These are phyloP conservation scores for Porphyrio hochstetteri DNA, from an alignment of 2,113 vertebrate species.

Conservation along the genomic window DNA sequence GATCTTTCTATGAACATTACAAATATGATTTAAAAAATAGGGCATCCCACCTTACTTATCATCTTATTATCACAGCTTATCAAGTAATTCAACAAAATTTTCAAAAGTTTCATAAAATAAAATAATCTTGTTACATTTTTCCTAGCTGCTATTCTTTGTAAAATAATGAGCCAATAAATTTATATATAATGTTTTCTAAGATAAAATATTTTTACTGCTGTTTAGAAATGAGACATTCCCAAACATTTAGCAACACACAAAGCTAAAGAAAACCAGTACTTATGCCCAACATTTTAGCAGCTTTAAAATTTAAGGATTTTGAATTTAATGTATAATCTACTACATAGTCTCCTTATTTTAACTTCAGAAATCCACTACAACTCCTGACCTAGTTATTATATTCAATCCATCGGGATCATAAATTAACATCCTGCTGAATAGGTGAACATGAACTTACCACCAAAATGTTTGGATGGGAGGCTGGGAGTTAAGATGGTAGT, in stretches of 20 bases:
- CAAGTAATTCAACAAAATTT: neutral
- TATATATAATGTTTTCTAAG: neutral
- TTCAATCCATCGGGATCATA: neutral
- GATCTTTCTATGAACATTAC: neutral
- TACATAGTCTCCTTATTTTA: neutral
- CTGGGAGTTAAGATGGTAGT: neutral
- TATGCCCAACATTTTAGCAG: neutral
- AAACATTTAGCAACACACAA: neutral
- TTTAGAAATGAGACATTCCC: neutral
- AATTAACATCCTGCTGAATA: neutral
- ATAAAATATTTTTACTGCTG: neutral
- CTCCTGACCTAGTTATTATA: neutral
- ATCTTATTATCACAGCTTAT: neutral
- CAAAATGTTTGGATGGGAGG: neutral
- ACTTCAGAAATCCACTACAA: neutral
- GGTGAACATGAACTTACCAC: neutral
- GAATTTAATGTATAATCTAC: neutral
- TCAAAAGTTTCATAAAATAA: neutral
- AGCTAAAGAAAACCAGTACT: neutral
- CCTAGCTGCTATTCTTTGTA: neutral
- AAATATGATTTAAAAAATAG: neutral
- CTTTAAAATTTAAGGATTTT: neutral
- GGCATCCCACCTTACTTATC: neutral
- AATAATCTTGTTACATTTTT: neutral
- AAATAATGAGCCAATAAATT: neutral